Percentiles rank a stretch among this genome's conserved stretches.
Evolutionary conservation across 1,140 invertebrate genomes (phyloP).

Genomic region (Papilio glaucus): DNA sequence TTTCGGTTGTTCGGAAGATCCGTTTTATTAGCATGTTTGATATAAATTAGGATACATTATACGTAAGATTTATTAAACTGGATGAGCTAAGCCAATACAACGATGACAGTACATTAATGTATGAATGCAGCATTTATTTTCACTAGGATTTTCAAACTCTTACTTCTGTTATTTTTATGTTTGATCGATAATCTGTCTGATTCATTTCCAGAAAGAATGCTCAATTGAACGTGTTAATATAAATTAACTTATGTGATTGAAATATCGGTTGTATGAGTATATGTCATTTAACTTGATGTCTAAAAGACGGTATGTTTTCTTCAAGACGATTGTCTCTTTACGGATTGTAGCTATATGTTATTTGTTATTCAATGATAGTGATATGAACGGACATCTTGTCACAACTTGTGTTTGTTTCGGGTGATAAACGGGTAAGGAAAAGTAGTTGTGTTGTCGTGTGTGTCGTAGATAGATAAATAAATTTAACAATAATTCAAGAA

Average conservation of each 20-base stretch:
- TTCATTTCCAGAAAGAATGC: slow-evolving; percentile 36
- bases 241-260: slow-evolving; percentile 62
- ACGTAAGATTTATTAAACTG: slow-evolving; percentile 53
- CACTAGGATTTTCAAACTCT: slow-evolving; percentile 32
- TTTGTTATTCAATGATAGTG: slow-evolving; percentile 48
- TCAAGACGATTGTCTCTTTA: slow-evolving; percentile 14
- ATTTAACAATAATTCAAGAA: slow-evolving; percentile 72
- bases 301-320: slow-evolving; percentile 54
- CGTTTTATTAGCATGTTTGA: slow-evolving; percentile 21
- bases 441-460: slow-evolving; percentile 65
- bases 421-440: slow-evolving; percentile 76
- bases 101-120: slow-evolving; percentile 63
- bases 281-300: slow-evolving; percentile 55
- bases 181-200: slow-evolving; percentile 26
- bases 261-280: slow-evolving; percentile 58
- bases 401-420: slow-evolving; percentile 62
- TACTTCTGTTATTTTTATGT: slow-evolving; percentile 36
- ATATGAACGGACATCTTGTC: slow-evolving; percentile 47
- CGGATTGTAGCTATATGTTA: slow-evolving; percentile 48
- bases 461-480: slow-evolving; percentile 72
- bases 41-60: slow-evolving; percentile 32
- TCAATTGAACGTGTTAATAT: slow-evolving; percentile 49
- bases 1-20: slow-evolving; percentile 35
- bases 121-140: slow-evolving; percentile 47
- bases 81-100: slow-evolving; percentile 78